phyloP scores from a whole-genome alignment of 2,888 invertebrate genomes.

The Nomada lathburiana region DNA sequence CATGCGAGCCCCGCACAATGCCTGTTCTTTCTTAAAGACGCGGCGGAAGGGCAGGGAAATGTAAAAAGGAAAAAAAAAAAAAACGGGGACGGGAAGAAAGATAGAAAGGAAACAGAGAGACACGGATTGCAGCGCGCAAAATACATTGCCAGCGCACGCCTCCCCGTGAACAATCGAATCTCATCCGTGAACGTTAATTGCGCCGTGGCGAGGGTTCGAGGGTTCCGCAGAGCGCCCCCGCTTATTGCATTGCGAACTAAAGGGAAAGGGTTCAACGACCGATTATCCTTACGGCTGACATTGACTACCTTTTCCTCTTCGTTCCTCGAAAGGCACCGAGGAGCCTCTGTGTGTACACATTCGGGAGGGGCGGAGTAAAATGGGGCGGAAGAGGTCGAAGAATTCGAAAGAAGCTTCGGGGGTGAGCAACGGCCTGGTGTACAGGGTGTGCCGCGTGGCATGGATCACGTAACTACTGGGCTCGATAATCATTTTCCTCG shows the following conservation, averaged over 20 bases:
- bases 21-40: neutral
- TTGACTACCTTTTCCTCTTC: conserved; percentile 38
- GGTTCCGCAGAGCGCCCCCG: conserved; percentile 25
- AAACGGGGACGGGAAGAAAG: neutral
- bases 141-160: conserved; percentile 21
- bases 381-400: conserved; percentile 22
- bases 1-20: conserved; percentile 20
- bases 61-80: neutral
- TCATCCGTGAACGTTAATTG: conserved; percentile 63
- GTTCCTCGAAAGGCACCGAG: conserved; percentile 12
- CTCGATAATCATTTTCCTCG: no score
- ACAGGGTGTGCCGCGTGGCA: neutral
- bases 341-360: neutral
- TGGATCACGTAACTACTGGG: no score
- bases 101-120: conserved; percentile 9
- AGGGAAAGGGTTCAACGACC: conserved; percentile 44
- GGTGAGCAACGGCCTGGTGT: neutral
- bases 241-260: conserved; percentile 70
- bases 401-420: conserved; percentile 21
- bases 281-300: conserved; percentile 60
- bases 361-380: neutral
- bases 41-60: neutral
- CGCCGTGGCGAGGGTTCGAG: conserved; percentile 27
- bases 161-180: conserved; percentile 52
- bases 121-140: conserved; percentile 7